A percentile compares a stretch with the other conserved stretches of the same genome.
Evolutionary conservation across 2,888 invertebrate genomes (phyloP).

Genomic region (Volucella inflata): DNA sequence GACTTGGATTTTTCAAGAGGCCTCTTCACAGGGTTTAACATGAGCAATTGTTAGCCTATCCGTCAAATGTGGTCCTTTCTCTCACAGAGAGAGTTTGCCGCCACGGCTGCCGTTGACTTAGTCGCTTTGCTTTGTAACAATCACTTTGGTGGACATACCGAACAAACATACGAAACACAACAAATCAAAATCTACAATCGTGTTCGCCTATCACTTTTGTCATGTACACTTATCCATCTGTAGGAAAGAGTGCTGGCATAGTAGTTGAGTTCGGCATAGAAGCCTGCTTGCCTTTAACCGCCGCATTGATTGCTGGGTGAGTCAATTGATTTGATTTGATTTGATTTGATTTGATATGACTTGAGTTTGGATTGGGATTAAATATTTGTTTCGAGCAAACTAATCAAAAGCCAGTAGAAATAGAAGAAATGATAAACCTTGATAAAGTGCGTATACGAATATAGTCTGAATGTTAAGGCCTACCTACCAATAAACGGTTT

Average conservation of each 20-base stretch:
- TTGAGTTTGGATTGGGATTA: slow-evolving; percentile 70
- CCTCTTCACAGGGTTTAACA: slow-evolving; percentile 41
- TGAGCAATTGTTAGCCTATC: slow-evolving; percentile 34
- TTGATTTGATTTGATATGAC: slow-evolving; percentile 68
- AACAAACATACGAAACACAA: slow-evolving; percentile 65
- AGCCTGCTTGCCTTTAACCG: slow-evolving; percentile 46
- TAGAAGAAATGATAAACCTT: slow-evolving; percentile 53
- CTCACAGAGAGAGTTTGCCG: slow-evolving; percentile 52
- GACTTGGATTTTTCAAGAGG: slow-evolving; percentile 57
- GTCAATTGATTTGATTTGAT: slow-evolving; percentile 67
- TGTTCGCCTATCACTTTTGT: slow-evolving; percentile 75
- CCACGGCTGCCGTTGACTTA: slow-evolving; percentile 23
- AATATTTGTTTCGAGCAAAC: slow-evolving; percentile 70
- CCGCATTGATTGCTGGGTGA: slow-evolving; percentile 34
- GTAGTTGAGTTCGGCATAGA: slow-evolving; percentile 33
- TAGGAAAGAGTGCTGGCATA: slow-evolving; percentile 4
- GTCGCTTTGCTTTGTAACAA: slow-evolving; percentile 67
- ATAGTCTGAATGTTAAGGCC: no score
- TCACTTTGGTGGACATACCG: slow-evolving; percentile 57
- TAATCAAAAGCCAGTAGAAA: slow-evolving; percentile 69
- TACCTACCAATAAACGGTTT: no score
- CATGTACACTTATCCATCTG: slow-evolving; percentile 71
- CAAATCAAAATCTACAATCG: slow-evolving; percentile 73
- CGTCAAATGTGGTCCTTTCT: slow-evolving; percentile 28
- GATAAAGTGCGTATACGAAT: slow-evolving; percentile 40